Evolutionary conservation across 2,113 vertebrate genomes (phyloP), one percentile per base, ranked within the genome.

Genomic region (Polypterus senegalus): DNA sequence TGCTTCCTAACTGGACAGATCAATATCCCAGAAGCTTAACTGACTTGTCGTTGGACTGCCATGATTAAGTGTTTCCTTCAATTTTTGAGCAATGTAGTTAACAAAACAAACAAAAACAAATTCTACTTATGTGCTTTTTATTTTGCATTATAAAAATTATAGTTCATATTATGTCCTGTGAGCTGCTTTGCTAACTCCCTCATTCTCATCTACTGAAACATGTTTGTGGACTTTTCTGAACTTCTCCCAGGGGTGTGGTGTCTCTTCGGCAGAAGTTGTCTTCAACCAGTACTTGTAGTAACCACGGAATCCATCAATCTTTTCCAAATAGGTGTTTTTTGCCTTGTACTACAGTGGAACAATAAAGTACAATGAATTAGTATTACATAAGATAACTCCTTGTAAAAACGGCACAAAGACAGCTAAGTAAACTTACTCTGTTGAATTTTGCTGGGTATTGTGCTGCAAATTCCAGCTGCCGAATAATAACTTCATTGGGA

Each of bases 261-360:
- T 76, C 59, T 85, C 86, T 65, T 91, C 81, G 60, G 77, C 93
- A 2, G 84, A 83, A 91, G 91, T 89, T 7, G 70, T 59, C 64
- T 79, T 85, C 58, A 98, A 71, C 96, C 96, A 99, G n/a, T 81
- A 63, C 66, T 88, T 80, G 69, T 97, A 97, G 77, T 86, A 99
- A 66, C 91, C 89, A 45, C 96, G 88, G 68, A 99, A 99, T 44
- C 93, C 92, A 45, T 98, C 84, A 0, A 98, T 92, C 67, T 92
- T 94, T 67, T 92, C 83, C 75, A 99, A 66, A 61, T 96, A 99
- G 1, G 68, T 78, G 79, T 97, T 95, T 74, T 83, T 92, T 45
- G 71, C 79, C 68, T 93, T 91, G 59, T 90, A 92, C 95, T 99
- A 27, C 27, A 27, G 46, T 4, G 27, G 60, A 7, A 49, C 48